Evolutionary conservation across 2,888 invertebrate genomes (phyloP).

Genomic region (Aradus depressus): DNA sequence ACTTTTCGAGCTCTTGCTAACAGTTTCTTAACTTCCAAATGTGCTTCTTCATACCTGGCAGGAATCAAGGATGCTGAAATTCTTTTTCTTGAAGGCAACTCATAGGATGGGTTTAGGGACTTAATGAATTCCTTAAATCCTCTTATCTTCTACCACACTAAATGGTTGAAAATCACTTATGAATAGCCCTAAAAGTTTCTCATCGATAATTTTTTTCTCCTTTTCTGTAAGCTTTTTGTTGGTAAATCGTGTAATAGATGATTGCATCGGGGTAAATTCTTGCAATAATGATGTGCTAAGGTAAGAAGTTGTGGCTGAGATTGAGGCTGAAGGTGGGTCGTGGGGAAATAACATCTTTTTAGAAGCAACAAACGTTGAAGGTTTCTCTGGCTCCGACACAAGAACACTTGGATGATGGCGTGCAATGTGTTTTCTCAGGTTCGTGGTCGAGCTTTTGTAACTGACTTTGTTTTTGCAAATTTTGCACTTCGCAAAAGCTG

Average conservation of each 20-base stretch:
- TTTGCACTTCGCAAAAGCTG: slow-evolving; percentile 4
- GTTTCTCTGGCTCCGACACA: background rate
- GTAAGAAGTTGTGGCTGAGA: too few species aligned
- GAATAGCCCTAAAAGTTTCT: slow-evolving; percentile 31
- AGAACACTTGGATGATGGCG: slow-evolving; percentile 21
- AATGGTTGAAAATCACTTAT: slow-evolving; percentile 33
- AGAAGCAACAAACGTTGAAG: background rate
- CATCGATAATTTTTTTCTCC: slow-evolving; percentile 30
- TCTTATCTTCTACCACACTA: slow-evolving; percentile 33
- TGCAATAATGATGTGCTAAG: too few species aligned
- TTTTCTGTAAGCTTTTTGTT: slow-evolving; percentile 23
- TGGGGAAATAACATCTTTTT: too few species aligned
- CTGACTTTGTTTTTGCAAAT: slow-evolving; percentile 17
- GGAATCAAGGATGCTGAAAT: slow-evolving; percentile 30
- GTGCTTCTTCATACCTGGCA: slow-evolving; percentile 24
- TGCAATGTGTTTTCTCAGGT: slow-evolving; percentile 18
- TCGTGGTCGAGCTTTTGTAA: slow-evolving; percentile 20
- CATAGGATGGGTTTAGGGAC: slow-evolving; percentile 32
- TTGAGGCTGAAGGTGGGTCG: too few species aligned
- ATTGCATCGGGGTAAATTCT: too few species aligned
- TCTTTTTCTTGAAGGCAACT: slow-evolving; percentile 30
- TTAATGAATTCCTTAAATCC: slow-evolving; percentile 31
- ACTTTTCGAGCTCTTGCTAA: slow-evolving; percentile 1
- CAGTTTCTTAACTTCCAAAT: slow-evolving; percentile 8
- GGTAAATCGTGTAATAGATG: background rate